These are phyloP conservation scores for Harpegnathos saltator DNA, from an alignment of 1,140 invertebrate genomes.

Conservation along the genomic window DNA sequence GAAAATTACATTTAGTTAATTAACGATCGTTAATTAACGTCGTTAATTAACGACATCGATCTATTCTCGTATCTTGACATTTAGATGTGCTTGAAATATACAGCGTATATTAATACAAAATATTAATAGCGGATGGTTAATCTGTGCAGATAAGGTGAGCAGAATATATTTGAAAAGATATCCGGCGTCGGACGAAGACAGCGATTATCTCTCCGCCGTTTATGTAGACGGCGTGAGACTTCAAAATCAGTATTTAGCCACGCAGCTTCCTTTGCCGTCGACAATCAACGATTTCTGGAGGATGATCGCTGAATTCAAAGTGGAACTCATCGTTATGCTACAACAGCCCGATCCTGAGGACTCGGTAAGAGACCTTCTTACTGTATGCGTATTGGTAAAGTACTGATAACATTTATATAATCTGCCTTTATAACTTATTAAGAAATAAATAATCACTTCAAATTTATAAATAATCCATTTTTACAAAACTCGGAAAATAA, in stretches of 20 bases:
- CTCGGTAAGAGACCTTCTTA: conserved; percentile 57
- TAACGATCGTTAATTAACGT: no score
- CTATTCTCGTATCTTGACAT: not conserved
- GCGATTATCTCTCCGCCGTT: conserved; percentile 76
- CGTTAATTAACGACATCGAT: conserved; percentile 3
- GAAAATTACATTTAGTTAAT: no score
- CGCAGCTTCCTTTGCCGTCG: conserved; percentile 94
- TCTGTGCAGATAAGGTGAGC: conserved; percentile 50
- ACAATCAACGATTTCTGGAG: conserved; percentile 97
- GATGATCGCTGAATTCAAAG: conserved; percentile 91
- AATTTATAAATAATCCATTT: no score
- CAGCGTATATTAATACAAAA: no score
- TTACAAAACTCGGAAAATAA: no score
- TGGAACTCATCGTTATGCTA: conserved; percentile 89
- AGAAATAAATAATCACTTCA: no score
- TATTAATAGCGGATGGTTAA: no score
- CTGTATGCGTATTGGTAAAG: no score
- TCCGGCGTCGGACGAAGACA: conserved; percentile 72
- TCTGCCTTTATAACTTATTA: no score
- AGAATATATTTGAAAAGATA: conserved; percentile 76
- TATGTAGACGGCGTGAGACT: conserved; percentile 80
- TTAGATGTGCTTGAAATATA: no score
- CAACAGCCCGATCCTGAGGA: conserved; percentile 72
- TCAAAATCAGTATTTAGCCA: conserved; percentile 93
- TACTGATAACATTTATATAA: no score